These are phyloP conservation scores for Perca flavescens DNA, from an alignment of 2,113 vertebrate species.

Conservation along the genomic window DNA sequence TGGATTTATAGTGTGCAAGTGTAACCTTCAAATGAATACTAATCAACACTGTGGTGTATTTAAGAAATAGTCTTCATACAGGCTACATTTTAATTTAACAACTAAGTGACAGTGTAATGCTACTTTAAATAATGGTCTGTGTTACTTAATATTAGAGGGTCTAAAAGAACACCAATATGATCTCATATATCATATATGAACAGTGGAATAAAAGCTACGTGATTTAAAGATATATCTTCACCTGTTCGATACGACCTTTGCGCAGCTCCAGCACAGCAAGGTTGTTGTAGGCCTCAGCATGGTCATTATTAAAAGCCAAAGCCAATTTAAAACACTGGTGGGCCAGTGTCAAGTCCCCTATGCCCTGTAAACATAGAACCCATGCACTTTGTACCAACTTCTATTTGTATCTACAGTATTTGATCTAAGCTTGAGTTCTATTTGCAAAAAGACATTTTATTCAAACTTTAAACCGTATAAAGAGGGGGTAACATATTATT, in stretches of 20 bases:
- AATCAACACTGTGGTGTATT: background rate
- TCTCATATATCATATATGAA: conserved; percentile 9
- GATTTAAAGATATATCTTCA: conserved; percentile 57
- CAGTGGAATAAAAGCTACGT: background rate
- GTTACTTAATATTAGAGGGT: conserved; percentile 2
- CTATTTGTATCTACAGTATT: background rate
- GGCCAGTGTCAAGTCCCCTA: conserved; percentile 91
- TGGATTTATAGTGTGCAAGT: background rate
- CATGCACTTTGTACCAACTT: background rate
- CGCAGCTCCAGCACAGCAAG: conserved; percentile 94
- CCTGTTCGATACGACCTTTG: conserved; percentile 93
- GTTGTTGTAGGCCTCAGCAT: conserved; percentile 97
- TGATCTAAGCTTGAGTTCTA: background rate
- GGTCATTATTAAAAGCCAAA: conserved; percentile 91
- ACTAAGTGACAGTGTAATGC: background rate
- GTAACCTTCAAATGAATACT: too few species aligned
- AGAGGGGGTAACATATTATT: background rate
- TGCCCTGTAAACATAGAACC: conserved; percentile 85
- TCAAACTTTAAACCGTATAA: background rate
- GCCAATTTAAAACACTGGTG: conserved; percentile 95
- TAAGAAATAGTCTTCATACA: background rate
- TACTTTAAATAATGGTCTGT: background rate
- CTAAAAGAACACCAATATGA: background rate
- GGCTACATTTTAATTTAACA: background rate
- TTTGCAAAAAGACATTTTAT: background rate